These are phyloP conservation scores for Urocitellus parryii DNA, from an alignment of 2,113 vertebrate species.

Conservation along the genomic window DNA sequence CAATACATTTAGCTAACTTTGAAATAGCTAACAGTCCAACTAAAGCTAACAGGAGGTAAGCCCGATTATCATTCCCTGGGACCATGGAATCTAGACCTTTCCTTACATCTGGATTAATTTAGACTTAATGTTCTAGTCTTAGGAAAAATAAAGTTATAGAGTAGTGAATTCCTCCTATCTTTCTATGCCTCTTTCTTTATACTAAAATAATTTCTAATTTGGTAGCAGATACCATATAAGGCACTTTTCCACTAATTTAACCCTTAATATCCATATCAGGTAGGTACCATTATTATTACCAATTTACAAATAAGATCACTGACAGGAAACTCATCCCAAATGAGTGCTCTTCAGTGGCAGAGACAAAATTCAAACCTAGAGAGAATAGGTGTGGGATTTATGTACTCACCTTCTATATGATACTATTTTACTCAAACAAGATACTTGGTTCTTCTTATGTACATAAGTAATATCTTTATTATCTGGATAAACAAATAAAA, in stretches of 20 bases:
- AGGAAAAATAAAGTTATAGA: not conserved
- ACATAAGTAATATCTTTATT: not conserved
- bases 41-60: not conserved
- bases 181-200: not conserved
- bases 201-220: not conserved
- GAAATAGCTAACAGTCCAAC: constrained; percentile 2
- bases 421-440: not conserved
- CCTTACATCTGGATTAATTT: not conserved
- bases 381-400: not conserved
- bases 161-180: not conserved
- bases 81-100: not conserved
- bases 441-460: not conserved
- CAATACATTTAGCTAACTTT: constrained; percentile 45
- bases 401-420: not conserved
- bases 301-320: constrained; percentile 29
- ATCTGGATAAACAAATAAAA: constrained; percentile 22
- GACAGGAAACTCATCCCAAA: not conserved
- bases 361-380: not conserved
- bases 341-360: not conserved
- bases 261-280: not conserved
- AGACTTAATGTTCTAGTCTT: not conserved
- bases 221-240: not conserved
- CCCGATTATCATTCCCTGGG: not conserved
- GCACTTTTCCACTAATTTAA: not conserved
- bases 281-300: not conserved